A percentile compares a stretch with the other conserved stretches of the same genome.
Conservation (phyloP, 2,888 invertebrate species). For the Polyommatus iphigenia region DNA sequence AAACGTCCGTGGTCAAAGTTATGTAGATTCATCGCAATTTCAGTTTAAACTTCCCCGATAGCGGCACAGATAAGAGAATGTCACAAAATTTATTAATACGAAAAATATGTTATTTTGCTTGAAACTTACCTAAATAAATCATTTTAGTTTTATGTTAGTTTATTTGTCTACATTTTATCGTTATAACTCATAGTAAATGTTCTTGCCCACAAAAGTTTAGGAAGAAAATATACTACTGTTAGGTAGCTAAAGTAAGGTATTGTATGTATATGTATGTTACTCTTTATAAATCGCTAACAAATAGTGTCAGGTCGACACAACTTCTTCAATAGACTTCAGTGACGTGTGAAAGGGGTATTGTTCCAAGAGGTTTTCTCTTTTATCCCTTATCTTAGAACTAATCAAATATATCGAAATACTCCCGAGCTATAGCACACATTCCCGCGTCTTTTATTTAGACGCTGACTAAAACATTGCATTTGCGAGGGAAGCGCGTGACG, state of each 20-base stretch:
- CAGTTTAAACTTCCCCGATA: neutral
- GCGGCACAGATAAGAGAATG: neutral
- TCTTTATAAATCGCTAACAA: neutral
- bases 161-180: no score
- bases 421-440: neutral
- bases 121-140: no score
- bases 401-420: neutral
- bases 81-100: neutral
- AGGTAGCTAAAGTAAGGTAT: neutral
- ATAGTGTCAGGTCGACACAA: neutral
- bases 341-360: neutral
- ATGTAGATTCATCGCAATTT: neutral
- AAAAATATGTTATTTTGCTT: neutral
- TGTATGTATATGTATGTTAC: neutral
- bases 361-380: neutral
- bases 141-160: no score
- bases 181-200: no score
- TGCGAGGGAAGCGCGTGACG: neutral
- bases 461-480: slow-evolving; percentile 7
- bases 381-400: slow-evolving; percentile 4
- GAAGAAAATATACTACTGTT: no score
- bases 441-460: slow-evolving; percentile 3
- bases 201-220: no score
- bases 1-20: neutral
- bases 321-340: neutral